These are phyloP conservation scores for Polypedilum pembai DNA, from an alignment of 1,140 invertebrate genomes.

Conservation along the genomic window DNA sequence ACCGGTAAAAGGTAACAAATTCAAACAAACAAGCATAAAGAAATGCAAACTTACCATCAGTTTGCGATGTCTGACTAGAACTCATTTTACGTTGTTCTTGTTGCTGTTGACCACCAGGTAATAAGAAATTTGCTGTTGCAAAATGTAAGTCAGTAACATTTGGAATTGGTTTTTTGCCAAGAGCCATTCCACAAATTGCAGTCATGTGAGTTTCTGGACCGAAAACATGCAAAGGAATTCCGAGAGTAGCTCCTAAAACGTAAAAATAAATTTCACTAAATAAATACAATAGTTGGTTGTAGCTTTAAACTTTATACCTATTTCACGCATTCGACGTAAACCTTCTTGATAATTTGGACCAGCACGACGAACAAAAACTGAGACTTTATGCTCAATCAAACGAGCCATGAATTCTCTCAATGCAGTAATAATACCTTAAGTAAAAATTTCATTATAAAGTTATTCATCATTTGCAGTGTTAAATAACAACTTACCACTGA, in stretches of 20 bases:
- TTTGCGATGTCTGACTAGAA: conserved; percentile 25
- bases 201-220: conserved; percentile 99
- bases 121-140: conserved; percentile 82
- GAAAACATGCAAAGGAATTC: conserved; percentile 92
- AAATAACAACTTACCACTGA: conserved; percentile 58
- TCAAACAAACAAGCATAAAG: background rate
- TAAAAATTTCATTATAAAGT: conserved; percentile 1
- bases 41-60: conserved; percentile 29
- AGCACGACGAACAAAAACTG: conserved; percentile 92
- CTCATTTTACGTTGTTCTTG: conserved; percentile 29
- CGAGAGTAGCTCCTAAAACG: conserved; percentile 77
- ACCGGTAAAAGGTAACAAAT: background rate
- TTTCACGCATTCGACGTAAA: conserved; percentile 79
- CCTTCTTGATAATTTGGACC: conserved; percentile 99
- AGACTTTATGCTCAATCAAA: conserved; percentile 84
- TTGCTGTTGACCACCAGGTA: conserved; percentile 67
- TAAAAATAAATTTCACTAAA: too few relatives aligned
- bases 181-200: conserved; percentile 93
- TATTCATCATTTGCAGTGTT: background rate
- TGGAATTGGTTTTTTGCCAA: conserved; percentile 85
- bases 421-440: conserved; percentile 81
- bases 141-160: conserved; percentile 46
- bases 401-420: conserved; percentile 86
- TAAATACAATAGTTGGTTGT: too few relatives aligned
- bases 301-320: too few relatives aligned